Evolutionary conservation across 2,113 vertebrate species (phyloP).

Genomic region (Gnathochromis pfefferi): DNA sequence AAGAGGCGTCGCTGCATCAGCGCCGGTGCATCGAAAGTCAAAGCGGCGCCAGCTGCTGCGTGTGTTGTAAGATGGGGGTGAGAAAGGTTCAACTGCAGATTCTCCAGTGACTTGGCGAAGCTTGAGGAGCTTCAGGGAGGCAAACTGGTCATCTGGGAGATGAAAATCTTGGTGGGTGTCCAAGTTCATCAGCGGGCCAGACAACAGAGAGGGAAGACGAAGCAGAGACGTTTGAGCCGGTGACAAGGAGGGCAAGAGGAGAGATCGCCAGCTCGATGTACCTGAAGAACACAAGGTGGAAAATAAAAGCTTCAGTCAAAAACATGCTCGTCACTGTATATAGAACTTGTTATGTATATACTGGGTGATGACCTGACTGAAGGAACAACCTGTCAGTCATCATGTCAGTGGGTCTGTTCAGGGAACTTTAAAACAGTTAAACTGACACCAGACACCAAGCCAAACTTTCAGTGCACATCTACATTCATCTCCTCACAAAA

Average conservation of each 20-base stretch:
- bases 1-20: background rate
- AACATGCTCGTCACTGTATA: background rate
- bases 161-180: slow-evolving; percentile 51
- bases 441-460: background rate
- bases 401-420: background rate
- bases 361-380: background rate
- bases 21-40: rapidly evolving
- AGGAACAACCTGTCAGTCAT: background rate
- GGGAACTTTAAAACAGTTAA: background rate
- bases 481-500: background rate
- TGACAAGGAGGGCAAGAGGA: slow-evolving; percentile 30
- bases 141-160: slow-evolving; percentile 62
- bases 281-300: background rate
- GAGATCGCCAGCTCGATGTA: background rate
- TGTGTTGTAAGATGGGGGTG: background rate
- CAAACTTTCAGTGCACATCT: background rate
- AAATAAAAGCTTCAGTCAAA: background rate
- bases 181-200: background rate
- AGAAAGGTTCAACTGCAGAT: slow-evolving; percentile 5
- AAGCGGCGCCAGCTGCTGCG: background rate
- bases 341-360: background rate
- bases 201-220: background rate
- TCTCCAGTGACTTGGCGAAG: slow-evolving; percentile 16
- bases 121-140: slow-evolving; percentile 55
- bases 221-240: background rate